Percentiles rank a stretch among this genome's conserved stretches.
phyloP scores from a whole-genome alignment of 37 sponge, comb jelly and placozoan species.

The Cliona cf. orientalis region DNA sequence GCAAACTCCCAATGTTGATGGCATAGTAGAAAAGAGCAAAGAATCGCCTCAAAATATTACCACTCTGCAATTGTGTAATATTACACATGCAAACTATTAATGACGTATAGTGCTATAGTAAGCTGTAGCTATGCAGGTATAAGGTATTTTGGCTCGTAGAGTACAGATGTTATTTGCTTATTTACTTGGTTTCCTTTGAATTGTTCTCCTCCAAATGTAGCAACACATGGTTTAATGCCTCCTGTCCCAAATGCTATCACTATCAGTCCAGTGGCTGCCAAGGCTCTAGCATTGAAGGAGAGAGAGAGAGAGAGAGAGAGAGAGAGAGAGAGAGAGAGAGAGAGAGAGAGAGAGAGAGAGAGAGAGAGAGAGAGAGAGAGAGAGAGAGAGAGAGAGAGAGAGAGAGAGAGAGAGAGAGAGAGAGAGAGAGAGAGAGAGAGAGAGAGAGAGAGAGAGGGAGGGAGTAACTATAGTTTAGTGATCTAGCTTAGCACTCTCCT shows the following conservation, averaged over 20 bases:
- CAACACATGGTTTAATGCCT: constrained; percentile 95
- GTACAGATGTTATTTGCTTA: not conserved
- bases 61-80: too few relatives aligned
- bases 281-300: constrained; percentile 24
- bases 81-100: too few relatives aligned
- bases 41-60: constrained; percentile 64
- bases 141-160: too few relatives aligned
- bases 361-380: not conserved
- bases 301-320: constrained; percentile 4
- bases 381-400: not conserved
- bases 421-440: not conserved
- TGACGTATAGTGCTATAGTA: too few relatives aligned
- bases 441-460: not conserved
- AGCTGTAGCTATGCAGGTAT: not conserved
- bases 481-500: too few relatives aligned
- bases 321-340: not conserved
- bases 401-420: not conserved
- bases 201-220: constrained; percentile 99
- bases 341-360: constrained; percentile 5
- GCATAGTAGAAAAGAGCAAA: constrained; percentile 98
- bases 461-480: too few relatives aligned
- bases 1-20: constrained; percentile 95
- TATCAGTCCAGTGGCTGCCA: constrained; percentile 69
- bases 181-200: constrained; percentile 80
- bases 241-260: constrained; percentile 91